Percentiles rank a stretch among this genome's conserved stretches.
phyloP scores from a whole-genome alignment of 2,888 invertebrate genomes.

The Meteorus colon region DNA sequence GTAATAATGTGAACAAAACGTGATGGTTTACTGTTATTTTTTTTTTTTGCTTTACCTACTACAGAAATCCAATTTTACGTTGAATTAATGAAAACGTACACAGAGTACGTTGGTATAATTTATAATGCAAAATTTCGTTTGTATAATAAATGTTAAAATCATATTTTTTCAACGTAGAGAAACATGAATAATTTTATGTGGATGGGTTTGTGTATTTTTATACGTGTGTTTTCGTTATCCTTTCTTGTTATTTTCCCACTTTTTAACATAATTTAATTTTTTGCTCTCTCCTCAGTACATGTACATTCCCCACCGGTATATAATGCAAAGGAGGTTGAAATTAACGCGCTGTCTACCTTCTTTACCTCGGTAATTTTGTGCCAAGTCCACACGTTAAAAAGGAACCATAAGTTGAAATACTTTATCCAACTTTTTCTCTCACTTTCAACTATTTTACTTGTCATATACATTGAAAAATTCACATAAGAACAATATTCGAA shows the following conservation, averaged over 20 bases:
- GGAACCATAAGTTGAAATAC: slow-evolving; percentile 2
- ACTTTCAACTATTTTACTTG: not conserved
- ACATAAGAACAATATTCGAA: too few species aligned
- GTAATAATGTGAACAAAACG: too few species aligned
- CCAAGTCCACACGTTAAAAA: not conserved
- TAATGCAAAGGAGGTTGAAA: slow-evolving; percentile 3
- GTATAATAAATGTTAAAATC: not conserved
- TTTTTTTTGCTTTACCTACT: not conserved
- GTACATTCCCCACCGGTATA: not conserved
- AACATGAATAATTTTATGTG: not conserved
- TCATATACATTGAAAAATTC: not conserved
- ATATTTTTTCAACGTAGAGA: not conserved
- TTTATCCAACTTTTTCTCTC: slow-evolving; percentile 24
- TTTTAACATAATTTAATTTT: not conserved
- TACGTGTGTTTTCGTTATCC: not conserved
- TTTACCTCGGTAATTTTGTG: slow-evolving; percentile 7
- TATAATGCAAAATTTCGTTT: not conserved
- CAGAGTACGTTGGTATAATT: not conserved
- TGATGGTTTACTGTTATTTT: too few species aligned
- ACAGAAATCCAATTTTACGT: not conserved
- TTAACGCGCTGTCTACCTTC: slow-evolving; percentile 13
- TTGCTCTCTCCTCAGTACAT: not conserved
- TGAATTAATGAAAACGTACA: not conserved
- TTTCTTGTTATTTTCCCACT: not conserved
- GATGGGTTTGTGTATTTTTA: not conserved